Evolutionary conservation across 2,113 vertebrate genomes (phyloP).

Genomic region (Progne subis): DNA sequence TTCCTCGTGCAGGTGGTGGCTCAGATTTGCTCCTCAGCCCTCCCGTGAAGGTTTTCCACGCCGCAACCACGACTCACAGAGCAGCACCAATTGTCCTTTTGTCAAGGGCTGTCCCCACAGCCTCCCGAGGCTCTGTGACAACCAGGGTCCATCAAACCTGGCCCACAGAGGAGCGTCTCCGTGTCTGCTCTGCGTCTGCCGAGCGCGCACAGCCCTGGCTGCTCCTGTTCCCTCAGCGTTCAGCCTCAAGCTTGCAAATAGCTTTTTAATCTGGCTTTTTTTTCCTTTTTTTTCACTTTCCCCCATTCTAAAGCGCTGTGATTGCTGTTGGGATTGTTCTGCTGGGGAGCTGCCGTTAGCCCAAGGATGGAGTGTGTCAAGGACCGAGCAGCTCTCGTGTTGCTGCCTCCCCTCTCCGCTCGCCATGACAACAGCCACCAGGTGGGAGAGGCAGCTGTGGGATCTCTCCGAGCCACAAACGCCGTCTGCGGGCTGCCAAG

Average conservation of each 20-base stretch:
- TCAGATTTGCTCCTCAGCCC: background rate
- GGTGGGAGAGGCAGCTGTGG: background rate
- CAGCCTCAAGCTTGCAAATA: constrained; percentile 45
- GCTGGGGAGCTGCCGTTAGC: background rate
- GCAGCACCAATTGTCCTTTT: background rate
- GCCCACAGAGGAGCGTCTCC: background rate
- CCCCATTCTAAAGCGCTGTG: background rate
- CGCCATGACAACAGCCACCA: background rate
- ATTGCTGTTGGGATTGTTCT: constrained; percentile 31
- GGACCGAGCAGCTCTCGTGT: background rate
- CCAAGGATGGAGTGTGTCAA: constrained; percentile 28
- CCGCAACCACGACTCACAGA: background rate
- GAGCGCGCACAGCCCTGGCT: background rate
- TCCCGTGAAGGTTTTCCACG: background rate
- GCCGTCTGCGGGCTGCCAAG: background rate
- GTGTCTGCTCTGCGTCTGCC: rapidly evolving
- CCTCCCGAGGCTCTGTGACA: background rate
- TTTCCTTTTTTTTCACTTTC: background rate
- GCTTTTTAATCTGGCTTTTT: constrained; percentile 39
- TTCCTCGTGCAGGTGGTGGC: background rate
- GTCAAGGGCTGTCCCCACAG: background rate
- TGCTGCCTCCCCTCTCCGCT: background rate
- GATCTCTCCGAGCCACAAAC: background rate
- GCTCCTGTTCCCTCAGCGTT: background rate
- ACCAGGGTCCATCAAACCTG: background rate